Evolutionary conservation across 2,113 vertebrate species (phyloP).

Genomic region (Vombatus ursinus): DNA sequence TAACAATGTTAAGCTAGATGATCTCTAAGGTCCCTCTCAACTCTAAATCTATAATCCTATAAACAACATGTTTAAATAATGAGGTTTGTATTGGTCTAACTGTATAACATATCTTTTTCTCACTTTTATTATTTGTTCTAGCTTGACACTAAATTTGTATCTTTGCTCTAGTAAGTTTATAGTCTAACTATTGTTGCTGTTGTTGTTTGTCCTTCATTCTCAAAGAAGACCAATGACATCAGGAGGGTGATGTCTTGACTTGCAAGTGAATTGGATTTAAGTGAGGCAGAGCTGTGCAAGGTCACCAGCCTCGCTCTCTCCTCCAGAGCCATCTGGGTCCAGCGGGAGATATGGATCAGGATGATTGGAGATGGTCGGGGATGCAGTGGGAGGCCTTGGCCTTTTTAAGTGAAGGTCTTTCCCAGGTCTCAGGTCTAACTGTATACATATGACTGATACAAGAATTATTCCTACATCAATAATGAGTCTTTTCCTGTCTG

Average conservation of each 20-base stretch:
- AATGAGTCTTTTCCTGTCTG: background rate
- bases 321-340: no score
- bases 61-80: background rate
- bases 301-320: no score
- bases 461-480: background rate
- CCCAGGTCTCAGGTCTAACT: background rate
- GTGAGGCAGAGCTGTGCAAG: no score
- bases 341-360: no score
- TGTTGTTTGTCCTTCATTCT: no score
- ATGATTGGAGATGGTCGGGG: no score
- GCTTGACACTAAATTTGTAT: background rate
- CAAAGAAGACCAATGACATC: no score
- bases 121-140: background rate
- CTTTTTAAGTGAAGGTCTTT: no score
- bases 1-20: background rate
- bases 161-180: background rate
- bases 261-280: no score
- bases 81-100: background rate
- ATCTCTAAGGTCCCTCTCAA: background rate
- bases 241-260: no score
- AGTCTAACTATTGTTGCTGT: background rate
- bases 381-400: no score
- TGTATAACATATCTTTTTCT: background rate
- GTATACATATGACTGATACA: background rate
- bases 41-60: background rate